Evolutionary conservation across 1,140 invertebrate genomes (phyloP).

Genomic region (Diuraphis noxia): DNA sequence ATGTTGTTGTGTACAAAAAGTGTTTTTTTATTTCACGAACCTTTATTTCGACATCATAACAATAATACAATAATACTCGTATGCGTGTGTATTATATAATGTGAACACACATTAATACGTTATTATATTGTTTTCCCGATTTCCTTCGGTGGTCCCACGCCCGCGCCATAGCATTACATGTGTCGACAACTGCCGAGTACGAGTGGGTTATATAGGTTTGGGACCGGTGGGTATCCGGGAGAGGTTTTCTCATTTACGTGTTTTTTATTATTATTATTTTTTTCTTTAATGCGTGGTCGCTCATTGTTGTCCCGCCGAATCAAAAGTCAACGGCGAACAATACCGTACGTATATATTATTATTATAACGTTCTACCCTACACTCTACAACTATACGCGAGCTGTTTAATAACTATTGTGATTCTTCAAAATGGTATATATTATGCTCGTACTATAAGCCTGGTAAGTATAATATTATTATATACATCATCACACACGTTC

Average conservation of each 20-base stretch:
- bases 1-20: constrained; percentile 51
- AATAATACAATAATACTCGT: background rate
- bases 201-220: no score
- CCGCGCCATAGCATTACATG: background rate
- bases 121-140: background rate
- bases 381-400: background rate
- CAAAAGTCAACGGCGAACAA: background rate
- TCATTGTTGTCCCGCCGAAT: background rate
- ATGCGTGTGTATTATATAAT: background rate
- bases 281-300: background rate
- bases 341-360: background rate
- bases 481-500: background rate
- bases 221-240: no score
- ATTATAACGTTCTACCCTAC: background rate
- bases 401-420: background rate
- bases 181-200: background rate
- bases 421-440: background rate
- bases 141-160: background rate
- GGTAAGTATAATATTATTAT: background rate
- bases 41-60: background rate
- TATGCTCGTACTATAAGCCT: no score
- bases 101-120: background rate
- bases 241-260: background rate
- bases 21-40: constrained; percentile 33
- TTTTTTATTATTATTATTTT: background rate